phyloP scores from a whole-genome alignment of 2,797 vertebrate genomes.

The Danio choprae region DNA sequence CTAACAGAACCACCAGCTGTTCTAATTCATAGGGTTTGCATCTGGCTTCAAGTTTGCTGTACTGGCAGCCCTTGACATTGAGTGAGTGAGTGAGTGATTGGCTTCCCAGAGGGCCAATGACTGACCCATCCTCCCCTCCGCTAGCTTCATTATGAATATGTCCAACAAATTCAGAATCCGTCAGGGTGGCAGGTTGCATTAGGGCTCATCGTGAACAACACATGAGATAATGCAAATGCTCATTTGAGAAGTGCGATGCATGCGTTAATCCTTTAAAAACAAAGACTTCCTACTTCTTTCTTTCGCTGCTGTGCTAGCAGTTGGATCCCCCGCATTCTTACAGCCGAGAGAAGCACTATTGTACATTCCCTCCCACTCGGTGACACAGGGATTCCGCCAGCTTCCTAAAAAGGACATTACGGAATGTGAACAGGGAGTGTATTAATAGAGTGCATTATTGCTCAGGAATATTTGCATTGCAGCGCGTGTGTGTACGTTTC shows the following conservation, averaged over 20 bases:
- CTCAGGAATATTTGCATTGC: slow-evolving; percentile 75
- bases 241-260: not conserved
- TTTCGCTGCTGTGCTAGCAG: slow-evolving; percentile 1
- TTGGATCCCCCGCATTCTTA: slow-evolving; percentile 22
- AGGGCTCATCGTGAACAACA: not conserved
- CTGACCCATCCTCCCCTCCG: not conserved
- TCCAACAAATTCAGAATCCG: slow-evolving; percentile 6
- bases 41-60: slow-evolving; percentile 19
- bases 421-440: slow-evolving; percentile 59
- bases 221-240: slow-evolving; percentile 5
- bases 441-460: slow-evolving; percentile 74
- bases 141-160: not conserved
- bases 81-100: slow-evolving; percentile 1
- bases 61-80: slow-evolving; percentile 15
- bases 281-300: not conserved
- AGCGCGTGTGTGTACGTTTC: slow-evolving; percentile 66
- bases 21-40: slow-evolving; percentile 7
- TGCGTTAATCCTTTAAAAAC: not conserved
- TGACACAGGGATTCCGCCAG: slow-evolving; percentile 48
- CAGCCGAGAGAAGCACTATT: not conserved
- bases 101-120: slow-evolving; percentile 8
- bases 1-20: slow-evolving; percentile 1
- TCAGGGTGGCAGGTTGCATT: slow-evolving; percentile 1
- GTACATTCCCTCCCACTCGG: slow-evolving; percentile 20
- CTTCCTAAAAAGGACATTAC: slow-evolving; percentile 72